phyloP scores from a whole-genome alignment of 2,113 vertebrate species.

The Antechinus stuartii region DNA sequence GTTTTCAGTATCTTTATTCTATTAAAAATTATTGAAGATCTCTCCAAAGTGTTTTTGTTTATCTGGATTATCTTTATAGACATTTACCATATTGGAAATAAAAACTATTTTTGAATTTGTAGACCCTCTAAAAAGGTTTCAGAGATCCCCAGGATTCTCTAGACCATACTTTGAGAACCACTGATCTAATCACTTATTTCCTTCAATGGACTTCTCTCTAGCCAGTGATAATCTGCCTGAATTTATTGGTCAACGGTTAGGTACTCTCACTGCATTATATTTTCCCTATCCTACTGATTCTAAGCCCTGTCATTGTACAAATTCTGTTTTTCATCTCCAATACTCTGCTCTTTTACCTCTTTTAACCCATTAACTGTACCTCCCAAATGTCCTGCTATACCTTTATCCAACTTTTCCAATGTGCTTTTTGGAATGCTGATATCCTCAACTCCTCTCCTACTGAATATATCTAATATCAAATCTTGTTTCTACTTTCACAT shows the following conservation, averaged over 20 bases:
- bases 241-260: not conserved
- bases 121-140: too few relatives aligned
- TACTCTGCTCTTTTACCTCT: not conserved
- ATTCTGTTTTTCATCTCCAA: not conserved
- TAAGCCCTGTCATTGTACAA: not conserved
- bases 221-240: not conserved
- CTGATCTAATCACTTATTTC: not conserved
- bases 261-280: not conserved
- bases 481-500: not conserved
- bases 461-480: not conserved
- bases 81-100: too few relatives aligned
- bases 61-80: too few relatives aligned
- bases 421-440: not conserved
- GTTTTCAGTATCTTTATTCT: too few relatives aligned
- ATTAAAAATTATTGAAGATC: too few relatives aligned
- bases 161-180: too few relatives aligned
- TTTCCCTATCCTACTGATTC: not conserved
- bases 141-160: too few relatives aligned
- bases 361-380: not conserved
- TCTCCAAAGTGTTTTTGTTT: too few relatives aligned
- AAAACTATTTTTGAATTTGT: too few relatives aligned
- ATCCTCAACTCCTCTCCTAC: not conserved
- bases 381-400: not conserved
- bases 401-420: not conserved
- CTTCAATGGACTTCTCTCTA: not conserved